Percentiles rank a stretch among this genome's conserved stretches.
phyloP scores from a whole-genome alignment of 2,888 invertebrate genomes.

The Pegoplata infirma region DNA sequence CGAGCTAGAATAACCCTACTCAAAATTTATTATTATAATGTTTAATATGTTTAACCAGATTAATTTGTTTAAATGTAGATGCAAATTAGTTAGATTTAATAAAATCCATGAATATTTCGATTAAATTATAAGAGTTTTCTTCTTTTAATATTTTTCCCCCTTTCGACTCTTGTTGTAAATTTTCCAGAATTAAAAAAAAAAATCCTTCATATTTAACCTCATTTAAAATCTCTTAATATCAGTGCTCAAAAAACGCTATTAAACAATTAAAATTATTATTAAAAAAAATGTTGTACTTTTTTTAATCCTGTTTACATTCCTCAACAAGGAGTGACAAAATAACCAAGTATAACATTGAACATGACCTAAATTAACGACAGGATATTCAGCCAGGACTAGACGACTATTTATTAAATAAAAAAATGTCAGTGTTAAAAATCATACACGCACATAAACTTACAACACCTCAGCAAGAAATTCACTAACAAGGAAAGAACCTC shows the following conservation, averaged over 20 bases:
- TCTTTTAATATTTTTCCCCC: no score
- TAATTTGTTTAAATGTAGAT: no score
- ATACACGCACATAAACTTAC: conserved; percentile 36
- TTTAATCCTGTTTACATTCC: conserved; percentile 19
- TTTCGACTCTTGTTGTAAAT: no score
- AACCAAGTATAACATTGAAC: conserved; percentile 44
- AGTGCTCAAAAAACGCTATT: not conserved
- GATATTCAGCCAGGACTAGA: conserved; percentile 53
- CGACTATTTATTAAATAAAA: conserved; percentile 20
- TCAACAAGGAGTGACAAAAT: conserved; percentile 43
- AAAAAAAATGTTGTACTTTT: not conserved
- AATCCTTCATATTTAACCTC: no score
- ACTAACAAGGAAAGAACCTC: not conserved
- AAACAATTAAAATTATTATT: not conserved
- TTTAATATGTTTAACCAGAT: no score
- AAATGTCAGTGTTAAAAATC: not conserved
- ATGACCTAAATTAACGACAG: conserved; percentile 70
- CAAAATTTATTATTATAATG: no score
- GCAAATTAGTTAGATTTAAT: no score
- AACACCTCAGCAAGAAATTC: not conserved
- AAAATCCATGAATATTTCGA: no score
- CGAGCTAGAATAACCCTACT: no score
- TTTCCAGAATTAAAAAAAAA: no score
- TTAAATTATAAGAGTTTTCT: no score
- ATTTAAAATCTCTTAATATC: no score